Percentiles rank a stretch among this genome's conserved stretches.
These are phyloP conservation scores for Neosilurus hyrtlii DNA, from an alignment of 2,797 vertebrate species.

Conservation along the genomic window DNA sequence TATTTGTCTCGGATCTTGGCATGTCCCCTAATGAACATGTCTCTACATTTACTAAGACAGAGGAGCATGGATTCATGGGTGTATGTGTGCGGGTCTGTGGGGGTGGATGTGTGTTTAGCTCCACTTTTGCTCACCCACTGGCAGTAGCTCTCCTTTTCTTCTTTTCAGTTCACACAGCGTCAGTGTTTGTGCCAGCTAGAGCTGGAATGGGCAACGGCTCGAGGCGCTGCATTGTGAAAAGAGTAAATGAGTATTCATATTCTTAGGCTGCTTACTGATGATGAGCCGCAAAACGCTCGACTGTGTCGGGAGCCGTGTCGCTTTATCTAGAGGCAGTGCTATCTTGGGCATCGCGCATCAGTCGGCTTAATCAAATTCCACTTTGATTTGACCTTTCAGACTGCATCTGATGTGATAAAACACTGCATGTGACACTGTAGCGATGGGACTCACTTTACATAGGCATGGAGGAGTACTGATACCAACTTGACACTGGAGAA, in stretches of 20 bases:
- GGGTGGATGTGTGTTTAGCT: conserved; percentile 21
- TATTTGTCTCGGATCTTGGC: conserved; percentile 20
- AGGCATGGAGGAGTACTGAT: conserved; percentile 2
- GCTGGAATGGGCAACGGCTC: conserved; percentile 13
- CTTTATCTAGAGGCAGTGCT: conserved; percentile 12
- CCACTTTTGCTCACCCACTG: conserved; percentile 14
- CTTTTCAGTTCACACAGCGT: conserved; percentile 4
- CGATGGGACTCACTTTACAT: not conserved
- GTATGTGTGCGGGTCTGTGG: not conserved
- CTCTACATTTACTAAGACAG: conserved; percentile 7
- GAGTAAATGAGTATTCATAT: conserved; percentile 28
- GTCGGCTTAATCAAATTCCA: conserved; percentile 15
- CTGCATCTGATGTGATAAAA: conserved; percentile 7
- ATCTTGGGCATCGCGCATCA: not conserved
- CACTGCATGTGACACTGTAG: not conserved
- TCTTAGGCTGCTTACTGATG: not conserved
- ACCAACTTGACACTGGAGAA: not conserved
- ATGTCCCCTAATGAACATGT: conserved; percentile 26
- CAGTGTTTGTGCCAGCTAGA: conserved; percentile 24
- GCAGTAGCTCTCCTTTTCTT: conserved; percentile 11
- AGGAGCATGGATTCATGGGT: not conserved
- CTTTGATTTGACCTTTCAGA: conserved; percentile 23
- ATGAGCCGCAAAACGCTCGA: not conserved
- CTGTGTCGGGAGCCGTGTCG: not conserved
- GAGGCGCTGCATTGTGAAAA: not conserved